Evolutionary conservation across 2,888 invertebrate genomes (phyloP).

Genomic region (Xylota sylvarum): DNA sequence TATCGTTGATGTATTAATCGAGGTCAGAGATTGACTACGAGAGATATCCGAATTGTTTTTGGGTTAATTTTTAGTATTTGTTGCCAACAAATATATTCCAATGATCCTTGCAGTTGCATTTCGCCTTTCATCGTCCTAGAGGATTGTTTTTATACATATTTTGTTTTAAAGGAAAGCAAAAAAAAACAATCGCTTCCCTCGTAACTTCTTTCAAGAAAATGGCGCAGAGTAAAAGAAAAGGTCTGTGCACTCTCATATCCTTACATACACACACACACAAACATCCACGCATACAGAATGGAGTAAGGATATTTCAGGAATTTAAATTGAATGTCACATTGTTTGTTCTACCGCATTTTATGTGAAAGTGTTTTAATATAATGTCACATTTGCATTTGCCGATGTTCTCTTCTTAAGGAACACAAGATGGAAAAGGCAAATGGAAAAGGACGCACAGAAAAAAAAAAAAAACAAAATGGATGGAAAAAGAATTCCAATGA

Average conservation of each 20-base stretch:
- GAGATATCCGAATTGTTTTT: conserved; percentile 32
- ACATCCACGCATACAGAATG: neutral
- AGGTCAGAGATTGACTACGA: conserved; percentile 67
- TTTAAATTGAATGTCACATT: conserved; percentile 84
- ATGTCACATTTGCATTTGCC: conserved; percentile 75
- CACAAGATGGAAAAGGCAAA: conserved; percentile 17
- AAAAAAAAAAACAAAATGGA: conserved; percentile 1
- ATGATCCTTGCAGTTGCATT: conserved; percentile 34
- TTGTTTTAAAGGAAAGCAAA: too few species aligned
- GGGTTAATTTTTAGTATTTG: conserved; percentile 63
- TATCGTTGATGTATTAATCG: conserved; percentile 68
- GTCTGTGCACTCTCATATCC: conserved; percentile 47
- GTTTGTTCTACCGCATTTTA: conserved; percentile 80
- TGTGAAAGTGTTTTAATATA: conserved; percentile 76
- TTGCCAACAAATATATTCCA: conserved; percentile 54
- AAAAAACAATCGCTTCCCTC: neutral
- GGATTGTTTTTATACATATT: conserved; percentile 29
- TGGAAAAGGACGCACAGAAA: neutral
- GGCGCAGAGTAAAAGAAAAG: conserved; percentile 14
- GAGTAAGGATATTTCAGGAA: conserved; percentile 79
- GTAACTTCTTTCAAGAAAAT: conserved; percentile 25
- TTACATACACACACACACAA: neutral
- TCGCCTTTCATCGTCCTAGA: conserved; percentile 1
- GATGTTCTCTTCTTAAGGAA: conserved; percentile 33
- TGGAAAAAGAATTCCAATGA: conserved; percentile 62